Base-by-base conservation (phyloP, 1,140 invertebrate species). In the Psilanteris sp. region DNA sequence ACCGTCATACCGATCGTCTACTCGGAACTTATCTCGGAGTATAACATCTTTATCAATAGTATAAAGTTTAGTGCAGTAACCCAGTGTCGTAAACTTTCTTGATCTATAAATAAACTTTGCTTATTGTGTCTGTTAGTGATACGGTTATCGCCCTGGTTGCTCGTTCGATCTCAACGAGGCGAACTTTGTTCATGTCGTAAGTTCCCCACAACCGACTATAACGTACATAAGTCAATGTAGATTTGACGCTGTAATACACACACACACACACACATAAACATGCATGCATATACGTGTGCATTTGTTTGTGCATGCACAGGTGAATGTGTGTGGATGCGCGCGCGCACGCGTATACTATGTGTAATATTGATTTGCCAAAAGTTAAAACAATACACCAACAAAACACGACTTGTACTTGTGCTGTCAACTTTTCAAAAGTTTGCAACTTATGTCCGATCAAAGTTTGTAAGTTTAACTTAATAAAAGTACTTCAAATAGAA, bases 81-180 rank as follows among this genome's bases (percentile, higher is more conserved):
- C 77, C 72, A 79, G 72, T 79, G 77, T 79, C 67, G 55, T 75
- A 68, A 79, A 79, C 72, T 78, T 75, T 79, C 34, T 46, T 41
- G 52, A 43, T 68, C 76, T 76, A 79, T 79, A 81, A 82, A 80
- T 81, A 81, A 82, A 46, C 64, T 59, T 34, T 43, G 52, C 71
- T 83, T 82, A 83, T 83, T 83, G 71, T 78, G 80, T 81, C 79
- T 81, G 79, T 79, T 71, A 74, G 52, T 52, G 77, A 82, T 82
- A 81, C 46, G 57, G 73, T 81, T 82, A 82, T 83, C 82, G 72
- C 66, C 36, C 36, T 55, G 39, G 41, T 64, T 59, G 64, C 68
- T 75, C 61, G 64, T 72, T 62, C 62, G 67, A 57, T 66, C 54
- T 78, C 78, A 75, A 79, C 70, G 66, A 61, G 54, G 32, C 55